Conservation (phyloP, 2,113 vertebrate genomes). For the Indri indri region DNA sequence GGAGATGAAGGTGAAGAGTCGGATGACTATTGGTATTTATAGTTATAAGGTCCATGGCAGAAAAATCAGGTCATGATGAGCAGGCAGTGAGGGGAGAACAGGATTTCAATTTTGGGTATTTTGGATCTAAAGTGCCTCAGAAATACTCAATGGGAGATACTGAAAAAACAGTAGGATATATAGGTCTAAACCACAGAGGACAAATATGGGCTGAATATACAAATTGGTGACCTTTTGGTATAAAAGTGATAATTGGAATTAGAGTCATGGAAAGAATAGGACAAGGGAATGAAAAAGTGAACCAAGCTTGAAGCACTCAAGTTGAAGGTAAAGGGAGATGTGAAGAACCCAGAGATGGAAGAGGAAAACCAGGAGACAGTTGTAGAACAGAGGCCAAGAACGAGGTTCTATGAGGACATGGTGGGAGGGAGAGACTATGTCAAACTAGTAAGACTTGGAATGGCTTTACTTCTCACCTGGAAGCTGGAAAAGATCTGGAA, state of each 20-base stretch:
- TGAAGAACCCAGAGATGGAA: neutral
- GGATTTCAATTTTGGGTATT: neutral
- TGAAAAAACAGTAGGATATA: neutral
- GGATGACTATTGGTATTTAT: neutral
- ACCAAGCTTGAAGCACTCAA: neutral
- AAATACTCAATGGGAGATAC: neutral
- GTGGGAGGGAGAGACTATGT: neutral
- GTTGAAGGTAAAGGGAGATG: neutral
- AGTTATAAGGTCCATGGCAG: neutral
- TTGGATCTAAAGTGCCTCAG: neutral
- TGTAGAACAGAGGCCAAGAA: neutral
- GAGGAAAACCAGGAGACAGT: neutral
- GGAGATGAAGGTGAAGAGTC: neutral
- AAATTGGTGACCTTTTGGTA: neutral
- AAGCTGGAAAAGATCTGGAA: neutral
- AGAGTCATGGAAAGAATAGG: neutral
- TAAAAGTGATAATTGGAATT: neutral
- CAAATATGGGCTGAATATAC: neutral
- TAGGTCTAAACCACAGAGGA: neutral
- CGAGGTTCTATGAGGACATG: neutral
- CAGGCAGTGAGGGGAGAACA: neutral
- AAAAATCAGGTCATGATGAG: neutral
- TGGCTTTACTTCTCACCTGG: neutral
- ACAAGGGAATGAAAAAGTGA: neutral
- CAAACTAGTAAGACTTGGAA: neutral